A percentile compares a stretch with the other conserved stretches of the same genome.
phyloP scores from a whole-genome alignment of 2,797 vertebrate species.

The Phyllotis vaccarum region DNA sequence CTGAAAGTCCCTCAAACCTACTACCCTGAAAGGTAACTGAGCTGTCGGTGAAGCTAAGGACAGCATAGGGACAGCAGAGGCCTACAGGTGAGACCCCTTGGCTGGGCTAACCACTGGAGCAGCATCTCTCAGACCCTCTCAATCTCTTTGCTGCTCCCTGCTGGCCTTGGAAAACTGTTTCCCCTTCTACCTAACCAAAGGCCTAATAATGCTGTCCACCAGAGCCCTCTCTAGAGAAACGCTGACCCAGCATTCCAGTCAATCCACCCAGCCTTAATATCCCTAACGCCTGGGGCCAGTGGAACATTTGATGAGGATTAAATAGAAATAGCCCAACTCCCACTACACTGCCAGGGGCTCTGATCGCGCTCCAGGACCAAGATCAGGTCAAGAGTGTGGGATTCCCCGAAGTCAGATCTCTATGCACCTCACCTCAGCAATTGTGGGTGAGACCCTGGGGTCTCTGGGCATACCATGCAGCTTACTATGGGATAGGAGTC shows the following conservation, averaged over 20 bases:
- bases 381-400: not conserved
- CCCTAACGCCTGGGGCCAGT: conserved; percentile 35
- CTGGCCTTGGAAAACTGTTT: not conserved
- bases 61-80: not conserved
- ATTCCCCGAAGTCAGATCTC: too few species aligned
- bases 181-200: not conserved
- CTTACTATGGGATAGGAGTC: not conserved
- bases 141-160: not conserved
- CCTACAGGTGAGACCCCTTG: fast-evolving
- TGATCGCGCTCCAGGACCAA: not conserved
- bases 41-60: not conserved
- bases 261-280: conserved; percentile 19
- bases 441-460: not conserved
- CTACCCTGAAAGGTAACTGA: not conserved
- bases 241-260: not conserved
- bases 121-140: not conserved
- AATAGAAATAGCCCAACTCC: conserved; percentile 22
- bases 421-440: not conserved
- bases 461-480: not conserved
- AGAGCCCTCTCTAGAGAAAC: not conserved
- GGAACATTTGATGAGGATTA: conserved; percentile 60
- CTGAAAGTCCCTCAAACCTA: not conserved
- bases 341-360: conserved; percentile 16
- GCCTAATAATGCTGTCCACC: conserved; percentile 33
- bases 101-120: not conserved